Evolutionary conservation across 2,888 invertebrate species (phyloP), one percentile per base, ranked within the genome.

Genomic region (Agrotis exclamationis): DNA sequence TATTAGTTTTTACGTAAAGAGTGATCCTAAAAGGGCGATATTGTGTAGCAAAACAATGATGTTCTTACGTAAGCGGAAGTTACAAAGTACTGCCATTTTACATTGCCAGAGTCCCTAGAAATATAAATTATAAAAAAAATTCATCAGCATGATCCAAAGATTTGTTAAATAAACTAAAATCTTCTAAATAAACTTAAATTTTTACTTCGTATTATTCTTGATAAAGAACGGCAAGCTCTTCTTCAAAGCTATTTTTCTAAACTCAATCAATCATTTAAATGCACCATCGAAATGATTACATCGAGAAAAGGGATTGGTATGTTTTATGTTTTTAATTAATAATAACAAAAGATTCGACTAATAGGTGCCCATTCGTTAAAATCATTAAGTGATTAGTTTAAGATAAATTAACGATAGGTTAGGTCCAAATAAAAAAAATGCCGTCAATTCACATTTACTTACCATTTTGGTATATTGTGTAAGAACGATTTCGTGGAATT

Each of bases 21-120:
- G 89, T 91, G 87, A 87, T 88, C 88, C 89, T 91, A 89, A 90
- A 89, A 22, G 7, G 81, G 82, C 87, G 85, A 87, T 88, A 88
- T 85, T 84, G 81, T 83, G 83, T 82, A 62, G 74, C 70, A 74
- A 86, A 24, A 24, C 24, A 24, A 24, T 24, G 24, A 3, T 24
- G 24, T 24, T 3, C 24, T 24, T 24, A 24, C 24, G 24, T 3
- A 24, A 2, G 24, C 24, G 82, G 80, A 85, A 80, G 85, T 84
- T 87, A 82, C 77, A 74, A 64, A 76, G 73, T 66, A 54, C 11
- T 0, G 22, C 0, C 22, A 18, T 9, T n/a, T 56, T 63, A 1
- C 7, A 39, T 7, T 3, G 7, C 14, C 0, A 18, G 39, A 18
- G 3, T 39, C 7, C 1, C 22, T 9, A 18, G 6, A 45, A 22